Conservation (phyloP, 2,797 vertebrate species). For the Bradypus variegatus region DNA sequence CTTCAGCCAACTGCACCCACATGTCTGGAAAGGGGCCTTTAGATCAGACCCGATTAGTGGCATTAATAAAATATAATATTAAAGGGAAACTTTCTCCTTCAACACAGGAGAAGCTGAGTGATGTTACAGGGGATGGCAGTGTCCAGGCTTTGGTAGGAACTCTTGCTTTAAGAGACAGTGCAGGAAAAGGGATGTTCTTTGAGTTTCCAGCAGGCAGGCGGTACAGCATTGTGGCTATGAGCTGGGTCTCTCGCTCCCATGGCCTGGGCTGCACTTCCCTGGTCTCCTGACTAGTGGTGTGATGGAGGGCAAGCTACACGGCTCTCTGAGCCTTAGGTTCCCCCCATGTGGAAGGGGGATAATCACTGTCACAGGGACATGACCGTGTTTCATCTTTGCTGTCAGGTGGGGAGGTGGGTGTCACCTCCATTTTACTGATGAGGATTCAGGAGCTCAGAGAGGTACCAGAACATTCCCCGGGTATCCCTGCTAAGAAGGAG, state of each 20-base stretch:
- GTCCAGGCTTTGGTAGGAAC: rapidly evolving
- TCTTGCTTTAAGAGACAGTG: neutral
- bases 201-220: neutral
- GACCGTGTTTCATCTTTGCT: rapidly evolving
- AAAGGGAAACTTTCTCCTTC: neutral
- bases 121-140: rapidly evolving
- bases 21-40: rapidly evolving
- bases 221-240: rapidly evolving
- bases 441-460: neutral
- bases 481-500: neutral
- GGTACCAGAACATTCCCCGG: neutral
- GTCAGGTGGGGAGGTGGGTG: rapidly evolving
- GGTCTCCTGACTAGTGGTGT: rapidly evolving
- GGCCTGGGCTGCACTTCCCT: neutral
- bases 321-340: neutral
- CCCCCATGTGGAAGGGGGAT: neutral
- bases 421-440: neutral
- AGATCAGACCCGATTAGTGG: neutral
- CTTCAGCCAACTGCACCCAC: neutral
- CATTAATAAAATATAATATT: rapidly evolving
- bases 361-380: rapidly evolving
- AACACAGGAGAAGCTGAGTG: rapidly evolving
- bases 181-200: neutral
- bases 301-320: no score
- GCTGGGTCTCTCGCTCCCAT: neutral